Evolutionary conservation across 2,113 vertebrate genomes (phyloP).

Genomic region (Thunnus thynnus): DNA sequence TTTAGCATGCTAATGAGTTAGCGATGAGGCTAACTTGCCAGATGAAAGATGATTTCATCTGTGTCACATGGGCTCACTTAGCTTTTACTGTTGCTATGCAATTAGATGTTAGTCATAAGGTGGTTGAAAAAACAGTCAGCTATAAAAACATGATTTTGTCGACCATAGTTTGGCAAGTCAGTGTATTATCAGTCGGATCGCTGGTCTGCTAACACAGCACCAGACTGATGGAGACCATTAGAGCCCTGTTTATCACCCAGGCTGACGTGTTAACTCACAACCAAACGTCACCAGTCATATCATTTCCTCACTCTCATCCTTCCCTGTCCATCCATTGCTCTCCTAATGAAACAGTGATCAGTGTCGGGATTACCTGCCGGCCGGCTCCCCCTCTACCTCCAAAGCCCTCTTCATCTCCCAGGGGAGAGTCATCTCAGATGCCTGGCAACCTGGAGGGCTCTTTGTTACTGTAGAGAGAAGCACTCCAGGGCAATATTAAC

Average conservation of each 20-base stretch:
- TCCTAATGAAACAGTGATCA: constrained; percentile 55
- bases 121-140: neutral
- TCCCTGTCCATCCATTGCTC: neutral
- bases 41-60: constrained; percentile 19
- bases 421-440: constrained; percentile 61
- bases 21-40: constrained; percentile 9
- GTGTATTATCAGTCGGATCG: neutral
- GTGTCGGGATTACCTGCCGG: constrained; percentile 42
- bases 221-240: constrained; percentile 27
- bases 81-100: constrained; percentile 36
- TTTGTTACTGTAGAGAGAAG: constrained; percentile 57
- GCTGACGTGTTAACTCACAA: constrained; percentile 22
- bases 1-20: constrained; percentile 41
- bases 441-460: constrained; percentile 70
- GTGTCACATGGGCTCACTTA: constrained; percentile 17
- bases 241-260: neutral
- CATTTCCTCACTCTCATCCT: neutral
- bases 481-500: constrained; percentile 61
- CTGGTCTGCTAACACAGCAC: neutral
- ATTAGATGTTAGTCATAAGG: neutral
- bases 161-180: neutral
- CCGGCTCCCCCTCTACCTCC: constrained; percentile 21
- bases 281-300: constrained; percentile 18
- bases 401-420: constrained; percentile 40
- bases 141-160: neutral